A percentile compares a stretch with the other conserved stretches of the same genome.
These are phyloP conservation scores for Amphimallon solstitiale DNA, from an alignment of 2,888 invertebrate species.

Conservation along the genomic window DNA sequence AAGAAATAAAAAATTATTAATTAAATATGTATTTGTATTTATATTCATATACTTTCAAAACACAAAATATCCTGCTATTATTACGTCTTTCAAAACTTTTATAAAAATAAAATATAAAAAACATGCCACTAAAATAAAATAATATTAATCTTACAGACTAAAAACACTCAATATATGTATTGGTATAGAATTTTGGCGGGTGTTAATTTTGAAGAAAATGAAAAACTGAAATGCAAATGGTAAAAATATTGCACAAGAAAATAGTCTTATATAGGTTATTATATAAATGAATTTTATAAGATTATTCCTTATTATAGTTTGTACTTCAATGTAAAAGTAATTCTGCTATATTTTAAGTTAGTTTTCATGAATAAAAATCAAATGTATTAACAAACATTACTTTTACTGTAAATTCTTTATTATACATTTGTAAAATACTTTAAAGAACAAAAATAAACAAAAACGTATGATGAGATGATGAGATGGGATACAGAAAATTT, in stretches of 20 bases:
- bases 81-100: constrained; percentile 2
- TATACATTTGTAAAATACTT: constrained; percentile 39
- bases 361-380: constrained; percentile 1
- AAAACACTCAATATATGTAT: not conserved
- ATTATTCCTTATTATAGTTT: not conserved
- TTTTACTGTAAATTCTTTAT: constrained; percentile 39
- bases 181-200: not conserved
- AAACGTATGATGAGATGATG: constrained; percentile 27
- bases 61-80: constrained; percentile 13
- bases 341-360: not conserved
- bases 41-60: not conserved
- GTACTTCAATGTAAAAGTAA: constrained; percentile 13
- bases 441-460: constrained; percentile 28
- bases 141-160: constrained; percentile 10
- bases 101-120: constrained; percentile 25
- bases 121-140: constrained; percentile 18
- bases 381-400: constrained; percentile 22
- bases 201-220: constrained; percentile 1
- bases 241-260: constrained; percentile 16
- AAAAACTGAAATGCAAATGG: not conserved
- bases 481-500: constrained; percentile 24
- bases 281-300: not conserved
- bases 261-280: constrained; percentile 1
- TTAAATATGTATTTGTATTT: constrained; percentile 20
- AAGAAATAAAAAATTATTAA: constrained; percentile 1